phyloP scores from a whole-genome alignment of 1,140 invertebrate genomes.

The Hydropsyche tenuis region DNA sequence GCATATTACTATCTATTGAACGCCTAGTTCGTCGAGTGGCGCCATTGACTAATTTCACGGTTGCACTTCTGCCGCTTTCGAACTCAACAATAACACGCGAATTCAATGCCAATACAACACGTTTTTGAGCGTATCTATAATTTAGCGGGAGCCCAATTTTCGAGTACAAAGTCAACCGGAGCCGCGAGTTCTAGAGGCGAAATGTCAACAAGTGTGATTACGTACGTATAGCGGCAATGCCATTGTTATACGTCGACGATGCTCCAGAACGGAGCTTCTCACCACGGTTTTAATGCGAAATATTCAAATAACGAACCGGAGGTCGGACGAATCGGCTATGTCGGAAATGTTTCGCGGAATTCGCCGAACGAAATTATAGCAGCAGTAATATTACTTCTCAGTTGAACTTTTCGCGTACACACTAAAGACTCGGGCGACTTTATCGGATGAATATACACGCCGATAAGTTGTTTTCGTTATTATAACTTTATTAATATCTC shows the following conservation, averaged over 20 bases:
- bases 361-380: not conserved
- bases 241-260: no score
- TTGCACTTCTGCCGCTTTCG: not conserved
- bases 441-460: constrained; percentile 1
- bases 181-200: not conserved
- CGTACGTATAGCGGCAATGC: not conserved
- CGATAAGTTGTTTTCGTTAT: constrained; percentile 25
- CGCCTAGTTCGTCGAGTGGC: no score
- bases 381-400: constrained; percentile 10
- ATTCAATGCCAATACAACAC: no score
- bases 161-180: constrained; percentile 20
- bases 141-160: not conserved
- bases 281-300: no score
- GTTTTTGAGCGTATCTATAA: not conserved
- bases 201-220: constrained; percentile 24
- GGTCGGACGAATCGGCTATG: constrained; percentile 3
- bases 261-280: no score
- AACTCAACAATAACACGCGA: not conserved
- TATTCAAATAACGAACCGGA: no score
- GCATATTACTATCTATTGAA: not conserved
- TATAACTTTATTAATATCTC: constrained; percentile 23
- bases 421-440: not conserved
- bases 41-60: not conserved
- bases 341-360: not conserved
- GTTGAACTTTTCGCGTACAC: not conserved